A percentile compares a stretch with the other conserved stretches of the same genome.
Evolutionary conservation across 2,888 invertebrate species (phyloP).

Genomic region (Cosmorhoe ocellata): DNA sequence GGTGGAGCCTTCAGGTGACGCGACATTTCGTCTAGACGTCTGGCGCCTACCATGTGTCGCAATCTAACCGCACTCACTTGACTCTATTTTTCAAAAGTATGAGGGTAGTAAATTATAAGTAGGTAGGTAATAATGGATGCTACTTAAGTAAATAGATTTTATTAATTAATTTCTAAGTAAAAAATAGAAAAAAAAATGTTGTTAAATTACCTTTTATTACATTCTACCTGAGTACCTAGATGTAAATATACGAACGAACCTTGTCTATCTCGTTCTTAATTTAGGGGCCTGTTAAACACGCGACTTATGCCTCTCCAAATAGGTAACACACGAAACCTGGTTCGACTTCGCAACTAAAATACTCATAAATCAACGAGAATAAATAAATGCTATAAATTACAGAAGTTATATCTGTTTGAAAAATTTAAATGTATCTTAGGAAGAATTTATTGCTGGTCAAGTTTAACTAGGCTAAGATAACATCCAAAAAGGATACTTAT

Average conservation of each 20-base stretch:
- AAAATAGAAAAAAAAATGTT: no score
- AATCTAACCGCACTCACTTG: conserved; percentile 35
- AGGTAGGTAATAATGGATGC: conserved; percentile 10
- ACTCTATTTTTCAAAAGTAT: conserved; percentile 29
- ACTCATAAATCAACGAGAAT: conserved; percentile 32
- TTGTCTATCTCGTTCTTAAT: no score
- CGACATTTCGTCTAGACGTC: conserved; percentile 66
- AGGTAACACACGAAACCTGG: conserved; percentile 25
- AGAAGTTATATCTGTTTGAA: conserved; percentile 29
- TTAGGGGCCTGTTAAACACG: no score
- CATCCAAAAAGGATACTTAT: conserved; percentile 20
- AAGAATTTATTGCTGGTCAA: conserved; percentile 25
- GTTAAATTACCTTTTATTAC: no score
- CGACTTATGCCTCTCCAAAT: no score
- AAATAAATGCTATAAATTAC: conserved; percentile 35
- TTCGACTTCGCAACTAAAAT: conserved; percentile 30
- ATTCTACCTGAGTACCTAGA: no score
- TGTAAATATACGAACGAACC: no score
- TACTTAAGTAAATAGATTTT: conserved; percentile 20
- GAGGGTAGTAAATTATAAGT: background rate
- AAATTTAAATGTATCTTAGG: conserved; percentile 29
- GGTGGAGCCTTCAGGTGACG: conserved; percentile 71
- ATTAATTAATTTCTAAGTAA: conserved; percentile 2
- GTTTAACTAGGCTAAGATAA: conserved; percentile 25
- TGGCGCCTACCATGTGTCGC: conserved; percentile 63